Percentiles rank a stretch among this genome's conserved stretches.
These are phyloP conservation scores for Cryptocephalus primarius DNA, from an alignment of 2,888 invertebrate genomes.

Conservation along the genomic window DNA sequence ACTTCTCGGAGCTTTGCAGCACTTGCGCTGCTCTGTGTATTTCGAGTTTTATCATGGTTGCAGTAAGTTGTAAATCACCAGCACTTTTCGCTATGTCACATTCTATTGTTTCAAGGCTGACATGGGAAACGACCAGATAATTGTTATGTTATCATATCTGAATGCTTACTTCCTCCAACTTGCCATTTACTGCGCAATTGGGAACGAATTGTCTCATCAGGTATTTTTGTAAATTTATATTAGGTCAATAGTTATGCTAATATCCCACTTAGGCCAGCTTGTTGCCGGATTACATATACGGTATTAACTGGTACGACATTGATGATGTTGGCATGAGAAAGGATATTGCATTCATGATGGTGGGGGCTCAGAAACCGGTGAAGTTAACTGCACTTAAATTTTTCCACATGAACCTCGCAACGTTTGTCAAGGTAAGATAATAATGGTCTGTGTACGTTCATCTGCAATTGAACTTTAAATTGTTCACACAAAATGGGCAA, in stretches of 20 bases:
- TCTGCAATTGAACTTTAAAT: no score
- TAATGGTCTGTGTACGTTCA: not conserved
- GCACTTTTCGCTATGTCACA: not conserved
- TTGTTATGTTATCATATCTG: constrained; percentile 7
- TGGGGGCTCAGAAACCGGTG: constrained; percentile 2
- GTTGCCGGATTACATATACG: constrained; percentile 2
- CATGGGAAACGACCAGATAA: constrained; percentile 6
- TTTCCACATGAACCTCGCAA: constrained; percentile 3
- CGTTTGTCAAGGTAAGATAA: constrained; percentile 3
- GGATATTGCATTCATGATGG: constrained; percentile 3
- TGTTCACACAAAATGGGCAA: no score
- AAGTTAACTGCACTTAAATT: constrained; percentile 5
- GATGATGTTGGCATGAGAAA: constrained; percentile 1
- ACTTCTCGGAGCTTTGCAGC: constrained; percentile 9
- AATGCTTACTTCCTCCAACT: constrained; percentile 12
- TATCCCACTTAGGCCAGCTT: constrained; percentile 1
- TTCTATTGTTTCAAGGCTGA: constrained; percentile 8
- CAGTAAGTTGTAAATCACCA: constrained; percentile 4
- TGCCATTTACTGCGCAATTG: constrained; percentile 5
- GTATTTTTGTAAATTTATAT: not conserved
- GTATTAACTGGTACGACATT: constrained; percentile 4
- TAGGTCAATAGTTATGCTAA: not conserved
- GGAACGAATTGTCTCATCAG: constrained; percentile 7
- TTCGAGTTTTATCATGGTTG: constrained; percentile 11
- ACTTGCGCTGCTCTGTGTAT: constrained; percentile 13